These are phyloP conservation scores for Mycogona germanica DNA, from an alignment of 2,888 invertebrate genomes.

Conservation along the genomic window DNA sequence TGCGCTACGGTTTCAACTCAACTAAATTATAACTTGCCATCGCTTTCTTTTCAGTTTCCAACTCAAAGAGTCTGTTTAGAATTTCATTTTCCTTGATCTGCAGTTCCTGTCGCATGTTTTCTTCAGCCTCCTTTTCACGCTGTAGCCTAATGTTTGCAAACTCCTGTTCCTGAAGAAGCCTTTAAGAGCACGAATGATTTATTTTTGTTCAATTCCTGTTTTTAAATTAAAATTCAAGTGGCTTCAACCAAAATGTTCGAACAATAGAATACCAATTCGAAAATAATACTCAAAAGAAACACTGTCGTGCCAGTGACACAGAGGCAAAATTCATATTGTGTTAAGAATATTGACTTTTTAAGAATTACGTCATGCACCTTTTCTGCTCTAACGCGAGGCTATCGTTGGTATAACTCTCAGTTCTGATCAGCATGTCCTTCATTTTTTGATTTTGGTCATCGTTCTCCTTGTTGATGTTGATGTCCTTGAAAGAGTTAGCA, in stretches of 20 bases:
- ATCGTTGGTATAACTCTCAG: not conserved
- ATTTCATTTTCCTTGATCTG: constrained; percentile 44
- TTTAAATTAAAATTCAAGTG: no score
- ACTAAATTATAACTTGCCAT: constrained; percentile 10
- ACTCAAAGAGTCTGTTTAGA: constrained; percentile 26
- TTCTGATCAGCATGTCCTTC: not conserved
- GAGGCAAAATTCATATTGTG: no score
- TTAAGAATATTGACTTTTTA: no score
- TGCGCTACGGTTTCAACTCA: not conserved
- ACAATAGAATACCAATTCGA: not conserved
- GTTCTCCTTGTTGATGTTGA: no score
- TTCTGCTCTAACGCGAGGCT: no score
- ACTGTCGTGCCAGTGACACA: no score
- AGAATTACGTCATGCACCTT: no score
- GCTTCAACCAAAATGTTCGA: no score
- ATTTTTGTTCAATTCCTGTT: not conserved
- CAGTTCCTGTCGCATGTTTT: constrained; percentile 38
- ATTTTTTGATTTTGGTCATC: not conserved
- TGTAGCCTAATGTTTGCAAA: constrained; percentile 26
- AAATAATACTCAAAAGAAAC: no score
- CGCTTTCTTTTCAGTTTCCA: constrained; percentile 41
- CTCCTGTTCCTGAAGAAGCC: constrained; percentile 11
- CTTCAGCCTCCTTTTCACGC: constrained; percentile 36
- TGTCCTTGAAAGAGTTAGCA: no score
- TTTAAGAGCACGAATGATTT: not conserved